A percentile compares a stretch with the other conserved stretches of the same genome.
These are phyloP conservation scores for Ictidomys tridecemlineatus DNA, from an alignment of 2,113 vertebrate genomes.

Conservation along the genomic window DNA sequence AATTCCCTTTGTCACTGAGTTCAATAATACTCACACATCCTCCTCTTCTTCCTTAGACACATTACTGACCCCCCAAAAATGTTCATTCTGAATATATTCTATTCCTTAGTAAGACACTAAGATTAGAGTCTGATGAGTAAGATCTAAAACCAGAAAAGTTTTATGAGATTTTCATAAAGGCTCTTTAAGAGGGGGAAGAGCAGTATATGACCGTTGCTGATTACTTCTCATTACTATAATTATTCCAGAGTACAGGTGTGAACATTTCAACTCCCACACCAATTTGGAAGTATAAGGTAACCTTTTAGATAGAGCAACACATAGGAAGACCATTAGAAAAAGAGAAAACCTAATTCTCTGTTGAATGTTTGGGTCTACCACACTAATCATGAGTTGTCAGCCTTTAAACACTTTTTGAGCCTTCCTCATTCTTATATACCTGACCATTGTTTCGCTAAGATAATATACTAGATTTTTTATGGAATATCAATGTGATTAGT, in stretches of 20 bases:
- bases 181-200: background rate
- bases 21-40: background rate
- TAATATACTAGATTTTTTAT: background rate
- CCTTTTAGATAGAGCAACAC: background rate
- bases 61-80: background rate
- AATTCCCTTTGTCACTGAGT: background rate
- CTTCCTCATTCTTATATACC: too few relatives aligned
- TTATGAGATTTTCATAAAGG: background rate
- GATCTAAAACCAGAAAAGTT: background rate
- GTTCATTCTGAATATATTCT: background rate
- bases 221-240: background rate
- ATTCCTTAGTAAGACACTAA: background rate
- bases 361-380: background rate
- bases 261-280: background rate
- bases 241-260: background rate
- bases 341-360: background rate
- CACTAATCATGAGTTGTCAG: too few relatives aligned
- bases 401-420: background rate
- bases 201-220: accelerated
- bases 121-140: background rate
- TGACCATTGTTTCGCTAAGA: background rate
- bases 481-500: background rate
- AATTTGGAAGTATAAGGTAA: background rate
- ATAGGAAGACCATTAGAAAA: background rate
- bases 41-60: background rate